phyloP scores from a whole-genome alignment of 2,113 vertebrate species.

The Rhizomys pruinosus region DNA sequence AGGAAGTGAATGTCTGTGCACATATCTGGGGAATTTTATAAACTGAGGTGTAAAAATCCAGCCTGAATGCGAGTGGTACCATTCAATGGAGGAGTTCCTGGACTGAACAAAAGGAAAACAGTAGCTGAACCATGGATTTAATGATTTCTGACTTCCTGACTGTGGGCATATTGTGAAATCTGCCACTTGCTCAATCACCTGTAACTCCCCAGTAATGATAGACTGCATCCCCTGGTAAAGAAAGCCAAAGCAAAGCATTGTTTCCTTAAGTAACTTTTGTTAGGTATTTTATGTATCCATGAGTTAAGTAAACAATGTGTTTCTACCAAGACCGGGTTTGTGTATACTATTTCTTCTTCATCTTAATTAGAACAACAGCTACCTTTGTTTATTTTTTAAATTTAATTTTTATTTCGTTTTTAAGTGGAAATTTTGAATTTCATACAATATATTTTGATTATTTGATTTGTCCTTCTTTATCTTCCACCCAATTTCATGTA shows the following conservation, averaged over 20 bases:
- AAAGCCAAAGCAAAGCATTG: too few relatives aligned
- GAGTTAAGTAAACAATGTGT: background rate
- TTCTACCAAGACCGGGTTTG: background rate
- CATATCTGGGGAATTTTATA: background rate
- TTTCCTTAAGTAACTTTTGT: background rate
- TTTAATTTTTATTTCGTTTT: background rate
- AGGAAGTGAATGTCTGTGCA: background rate
- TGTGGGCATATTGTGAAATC: background rate
- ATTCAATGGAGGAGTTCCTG: background rate
- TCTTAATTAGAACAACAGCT: background rate
- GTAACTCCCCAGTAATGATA: too few relatives aligned
- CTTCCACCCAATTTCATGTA: too few relatives aligned
- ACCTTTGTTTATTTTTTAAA: background rate
- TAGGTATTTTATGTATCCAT: too few relatives aligned
- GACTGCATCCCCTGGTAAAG: background rate
- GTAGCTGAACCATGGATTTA: background rate
- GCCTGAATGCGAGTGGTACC: rapidly evolving
- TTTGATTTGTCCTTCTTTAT: too few relatives aligned
- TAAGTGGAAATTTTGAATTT: too few relatives aligned
- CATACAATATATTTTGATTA: too few relatives aligned
- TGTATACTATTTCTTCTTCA: background rate
- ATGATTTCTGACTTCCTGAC: background rate
- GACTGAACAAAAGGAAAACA: background rate
- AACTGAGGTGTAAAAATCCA: background rate
- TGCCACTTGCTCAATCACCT: background rate